Evolutionary conservation across 2,113 vertebrate genomes (phyloP), one percentile per base, ranked within the genome.

Genomic region (Oreochromis niloticus): DNA sequence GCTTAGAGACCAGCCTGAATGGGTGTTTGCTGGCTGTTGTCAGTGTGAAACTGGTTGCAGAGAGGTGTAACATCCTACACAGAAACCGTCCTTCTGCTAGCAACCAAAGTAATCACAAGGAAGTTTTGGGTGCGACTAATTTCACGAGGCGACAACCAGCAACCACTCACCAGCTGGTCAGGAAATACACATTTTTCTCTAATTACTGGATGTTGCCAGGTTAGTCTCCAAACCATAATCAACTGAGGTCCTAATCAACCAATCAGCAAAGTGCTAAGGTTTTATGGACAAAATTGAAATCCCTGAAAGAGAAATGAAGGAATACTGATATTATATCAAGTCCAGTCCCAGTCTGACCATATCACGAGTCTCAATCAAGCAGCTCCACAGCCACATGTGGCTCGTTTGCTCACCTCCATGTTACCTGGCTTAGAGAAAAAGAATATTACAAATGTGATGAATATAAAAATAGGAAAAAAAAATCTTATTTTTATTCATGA

Each of bases 401-500:
- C 63, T 68, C 3, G 6, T 66, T 66, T 0, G 17, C 61, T 66
- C 32, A 39, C 32, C 32, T 39, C 32, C 61, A 66, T 39, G 17
- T 6, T 66, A 1, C 1, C 32, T n/a, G 61, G 61, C 30, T 66
- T 36, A 66, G 32, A 66, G 61, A 1, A 36, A 36, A 66, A 36
- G 61, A 36, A 32, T 32, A n/a, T 66, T 39, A 39, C 10, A 66
- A 66, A 66, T 66, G 61, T 66, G 61, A 66, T 2, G 10, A 36
- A 12, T 66, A 66, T 66, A 36, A 66, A 66, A 66, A 66, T 66
- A 10, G 61, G 61, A 6, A 0, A 0, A 7, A 36, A 19, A 34
- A 36, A n/a, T 0, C 9, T 0, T n/a, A 1, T 66, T 36, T 66
- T n/a, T n/a, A n/a, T 39, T 66, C 61, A 5, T 39, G 32, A 12